Evolutionary conservation across 2,888 invertebrate species (phyloP).

Genomic region (Taphrorychus bicolor): DNA sequence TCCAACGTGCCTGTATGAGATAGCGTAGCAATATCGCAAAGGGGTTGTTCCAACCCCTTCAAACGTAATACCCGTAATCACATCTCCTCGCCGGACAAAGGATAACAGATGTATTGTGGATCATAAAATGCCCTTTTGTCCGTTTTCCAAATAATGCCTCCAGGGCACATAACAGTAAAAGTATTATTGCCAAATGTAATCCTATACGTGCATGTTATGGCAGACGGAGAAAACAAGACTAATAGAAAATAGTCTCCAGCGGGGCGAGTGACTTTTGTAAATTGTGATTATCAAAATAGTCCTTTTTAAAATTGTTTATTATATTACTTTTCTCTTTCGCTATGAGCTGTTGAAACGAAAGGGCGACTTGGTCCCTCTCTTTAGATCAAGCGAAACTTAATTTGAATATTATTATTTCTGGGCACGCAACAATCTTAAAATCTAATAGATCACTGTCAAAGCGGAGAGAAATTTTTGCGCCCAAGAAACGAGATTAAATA

Average conservation of each 20-base stretch:
- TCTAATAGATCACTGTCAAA: constrained; percentile 43
- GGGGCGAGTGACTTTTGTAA: neutral
- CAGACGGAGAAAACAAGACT: constrained; percentile 5
- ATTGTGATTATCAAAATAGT: too few relatives aligned
- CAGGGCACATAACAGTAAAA: constrained; percentile 41
- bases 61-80: constrained; percentile 38
- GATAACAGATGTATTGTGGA: constrained; percentile 43
- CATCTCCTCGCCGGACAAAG: constrained; percentile 33
- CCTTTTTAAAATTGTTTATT: neutral
- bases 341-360: too few relatives aligned
- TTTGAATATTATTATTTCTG: constrained; percentile 39
- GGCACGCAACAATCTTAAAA: constrained; percentile 39
- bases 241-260: constrained; percentile 20
- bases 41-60: constrained; percentile 28
- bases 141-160: constrained; percentile 22
- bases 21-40: neutral
- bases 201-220: constrained; percentile 35
- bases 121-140: constrained; percentile 42
- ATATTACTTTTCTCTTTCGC: too few relatives aligned
- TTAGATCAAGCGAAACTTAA: constrained; percentile 29
- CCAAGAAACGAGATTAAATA: constrained; percentile 42
- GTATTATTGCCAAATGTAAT: constrained; percentile 43
- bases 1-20: too few relatives aligned
- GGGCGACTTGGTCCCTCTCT: neutral
- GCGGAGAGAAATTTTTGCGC: constrained; percentile 27